Percentiles rank a stretch among this genome's conserved stretches.
These are phyloP conservation scores for Chionoecetes opilio DNA, from an alignment of 1,140 invertebrate species.

Conservation along the genomic window DNA sequence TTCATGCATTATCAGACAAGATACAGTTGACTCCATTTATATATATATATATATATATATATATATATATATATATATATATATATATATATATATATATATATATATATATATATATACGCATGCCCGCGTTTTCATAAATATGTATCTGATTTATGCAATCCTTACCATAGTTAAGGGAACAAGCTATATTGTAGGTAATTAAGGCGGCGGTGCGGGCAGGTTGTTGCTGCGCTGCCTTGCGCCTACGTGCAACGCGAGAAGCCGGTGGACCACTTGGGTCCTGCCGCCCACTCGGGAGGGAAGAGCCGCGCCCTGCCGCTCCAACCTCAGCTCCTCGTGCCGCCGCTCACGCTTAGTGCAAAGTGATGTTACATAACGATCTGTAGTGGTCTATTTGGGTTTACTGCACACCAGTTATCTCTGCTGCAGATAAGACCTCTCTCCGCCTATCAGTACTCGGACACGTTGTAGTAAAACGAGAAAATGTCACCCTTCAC, in stretches of 20 bases:
- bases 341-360: not conserved
- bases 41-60: not conserved
- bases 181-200: not conserved
- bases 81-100: no score
- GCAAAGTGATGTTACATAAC: no score
- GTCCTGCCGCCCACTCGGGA: not conserved
- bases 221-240: conserved; percentile 3
- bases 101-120: no score
- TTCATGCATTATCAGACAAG: not conserved
- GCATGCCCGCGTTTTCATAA: no score
- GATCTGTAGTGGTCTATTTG: no score
- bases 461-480: no score
- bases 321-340: not conserved
- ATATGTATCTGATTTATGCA: no score
- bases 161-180: not conserved
- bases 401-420: no score
- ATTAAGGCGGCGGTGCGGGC: not conserved
- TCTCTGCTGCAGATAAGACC: no score
- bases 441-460: no score
- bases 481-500: no score
- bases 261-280: not conserved
- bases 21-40: not conserved
- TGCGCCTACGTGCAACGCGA: not conserved
- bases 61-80: no score
- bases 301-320: not conserved